Evolutionary conservation across 2,797 vertebrate genomes (phyloP).

Genomic region (Rhynchotus rufescens): DNA sequence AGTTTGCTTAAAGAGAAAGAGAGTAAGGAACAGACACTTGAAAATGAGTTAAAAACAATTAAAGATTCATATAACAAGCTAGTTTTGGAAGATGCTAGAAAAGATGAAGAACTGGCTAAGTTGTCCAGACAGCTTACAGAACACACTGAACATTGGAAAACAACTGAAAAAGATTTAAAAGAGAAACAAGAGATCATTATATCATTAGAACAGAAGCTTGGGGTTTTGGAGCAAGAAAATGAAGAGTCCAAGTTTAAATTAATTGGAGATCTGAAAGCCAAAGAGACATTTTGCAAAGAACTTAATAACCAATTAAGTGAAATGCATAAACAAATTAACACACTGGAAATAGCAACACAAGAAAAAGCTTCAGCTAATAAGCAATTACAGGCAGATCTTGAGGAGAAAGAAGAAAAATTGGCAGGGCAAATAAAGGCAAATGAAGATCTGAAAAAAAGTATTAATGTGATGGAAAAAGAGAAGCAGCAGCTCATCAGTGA

Average conservation of each 20-base stretch:
- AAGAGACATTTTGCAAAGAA: conserved; percentile 76
- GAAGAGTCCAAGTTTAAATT: conserved; percentile 78
- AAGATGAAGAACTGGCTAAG: conserved; percentile 74
- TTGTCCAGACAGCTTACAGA: conserved; percentile 79
- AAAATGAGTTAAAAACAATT: conserved; percentile 85
- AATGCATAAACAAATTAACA: conserved; percentile 78
- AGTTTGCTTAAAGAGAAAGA: conserved; percentile 76
- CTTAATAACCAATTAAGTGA: conserved; percentile 78
- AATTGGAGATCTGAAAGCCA: conserved; percentile 72
- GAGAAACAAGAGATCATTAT: conserved; percentile 79
- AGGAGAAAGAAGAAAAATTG: conserved; percentile 78
- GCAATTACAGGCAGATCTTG: conserved; percentile 75
- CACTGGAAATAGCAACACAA: conserved; percentile 73
- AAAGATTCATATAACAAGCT: conserved; percentile 86
- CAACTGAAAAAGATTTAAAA: conserved; percentile 66
- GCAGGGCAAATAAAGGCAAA: conserved; percentile 63
- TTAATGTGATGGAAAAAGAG: conserved; percentile 65
- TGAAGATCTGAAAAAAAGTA: conserved; percentile 72
- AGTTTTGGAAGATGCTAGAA: conserved; percentile 79
- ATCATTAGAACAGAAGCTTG: conserved; percentile 80
- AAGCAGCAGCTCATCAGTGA: conserved; percentile 76
- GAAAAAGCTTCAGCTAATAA: conserved; percentile 73
- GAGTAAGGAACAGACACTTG: conserved; percentile 74
- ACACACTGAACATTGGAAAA: conserved; percentile 69
- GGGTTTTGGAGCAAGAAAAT: conserved; percentile 57